Evolutionary conservation across 2,888 invertebrate species (phyloP), one percentile per base, ranked within the genome.

Genomic region (Napeogenes sylphis): DNA sequence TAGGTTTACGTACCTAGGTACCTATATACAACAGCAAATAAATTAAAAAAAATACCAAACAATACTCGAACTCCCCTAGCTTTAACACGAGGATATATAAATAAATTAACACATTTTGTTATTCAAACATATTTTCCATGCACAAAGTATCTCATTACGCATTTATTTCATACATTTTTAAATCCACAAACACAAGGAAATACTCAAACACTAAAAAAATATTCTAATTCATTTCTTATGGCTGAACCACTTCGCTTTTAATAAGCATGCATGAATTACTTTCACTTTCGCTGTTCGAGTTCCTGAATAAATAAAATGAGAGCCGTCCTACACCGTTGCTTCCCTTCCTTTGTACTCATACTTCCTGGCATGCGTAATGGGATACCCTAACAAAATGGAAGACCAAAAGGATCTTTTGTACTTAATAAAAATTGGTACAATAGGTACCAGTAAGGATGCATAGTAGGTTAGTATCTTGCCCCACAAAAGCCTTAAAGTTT

Each of bases 191-290:
- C 47, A 47, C n/a, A 21, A 51, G 51, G 30, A 51, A 51, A 51
- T 51, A 51, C 35, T 58, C 14, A 56, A 47, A 63, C 56, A 58
- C 35, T 47, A 59, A 55, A 63, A 42, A 64, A 65, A 63, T 62
- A 71, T 73, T 71, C 74, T 79, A 78, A 80, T 80, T 79, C 77
- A 79, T 79, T 75, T 75, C 72, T 76, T 77, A 51, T 73, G 77
- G 80, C 78, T 78, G 75, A 80, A 78, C 79, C 80, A 79, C 81
- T 81, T 78, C 72, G 77, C 78, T 82, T 85, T 84, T 85, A 84
- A 85, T 85, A 83, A 85, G 81, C 84, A 84, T 80, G 83, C 84
- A 86, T 85, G 87, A 85, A 85, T 86, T 83, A 85, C 83, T 83
- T 82, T 77, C 70, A 74, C 77, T 77, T 82, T 80, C 75, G 77